phyloP scores from a whole-genome alignment of 1,140 invertebrate genomes.

The Amphibalanus amphitrite region DNA sequence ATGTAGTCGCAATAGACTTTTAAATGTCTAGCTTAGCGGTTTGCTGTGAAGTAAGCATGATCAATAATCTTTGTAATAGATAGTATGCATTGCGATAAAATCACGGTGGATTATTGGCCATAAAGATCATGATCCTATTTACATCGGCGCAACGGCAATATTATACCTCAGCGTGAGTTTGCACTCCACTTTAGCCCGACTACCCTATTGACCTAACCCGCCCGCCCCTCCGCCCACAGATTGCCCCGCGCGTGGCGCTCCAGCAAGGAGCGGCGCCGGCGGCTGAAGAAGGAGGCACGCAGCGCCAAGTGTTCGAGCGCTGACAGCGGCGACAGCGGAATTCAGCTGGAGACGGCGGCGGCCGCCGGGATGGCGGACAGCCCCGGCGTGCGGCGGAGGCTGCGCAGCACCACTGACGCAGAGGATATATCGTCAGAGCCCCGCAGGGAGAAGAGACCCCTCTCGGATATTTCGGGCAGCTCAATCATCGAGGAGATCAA shows the following conservation, averaged over 20 bases:
- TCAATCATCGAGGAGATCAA: conserved; percentile 42
- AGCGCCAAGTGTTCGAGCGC: conserved; percentile 55
- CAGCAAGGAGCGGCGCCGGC: conserved; percentile 47
- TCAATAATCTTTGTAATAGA: no score
- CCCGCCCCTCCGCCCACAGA: conserved; percentile 23
- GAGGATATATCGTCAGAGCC: background rate
- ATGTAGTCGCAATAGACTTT: no score
- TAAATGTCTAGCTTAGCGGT: no score
- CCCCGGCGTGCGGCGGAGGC: background rate
- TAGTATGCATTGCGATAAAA: no score
- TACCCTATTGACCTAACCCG: background rate
- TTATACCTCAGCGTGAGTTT: no score
- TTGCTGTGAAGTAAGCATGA: no score
- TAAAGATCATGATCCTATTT: no score
- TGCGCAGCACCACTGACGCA: background rate
- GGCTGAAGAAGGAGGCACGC: conserved; percentile 43
- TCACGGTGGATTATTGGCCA: no score
- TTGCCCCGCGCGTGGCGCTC: conserved; percentile 50
- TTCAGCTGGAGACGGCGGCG: conserved; percentile 13
- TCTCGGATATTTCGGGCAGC: conserved; percentile 41
- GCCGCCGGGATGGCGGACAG: background rate
- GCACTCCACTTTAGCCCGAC: no score
- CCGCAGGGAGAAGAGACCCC: conserved; percentile 29
- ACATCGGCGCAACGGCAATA: no score
- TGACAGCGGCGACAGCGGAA: conserved; percentile 37